Conservation (phyloP, 2,797 vertebrate species). For the Myiothlypis chrysogaster region DNA sequence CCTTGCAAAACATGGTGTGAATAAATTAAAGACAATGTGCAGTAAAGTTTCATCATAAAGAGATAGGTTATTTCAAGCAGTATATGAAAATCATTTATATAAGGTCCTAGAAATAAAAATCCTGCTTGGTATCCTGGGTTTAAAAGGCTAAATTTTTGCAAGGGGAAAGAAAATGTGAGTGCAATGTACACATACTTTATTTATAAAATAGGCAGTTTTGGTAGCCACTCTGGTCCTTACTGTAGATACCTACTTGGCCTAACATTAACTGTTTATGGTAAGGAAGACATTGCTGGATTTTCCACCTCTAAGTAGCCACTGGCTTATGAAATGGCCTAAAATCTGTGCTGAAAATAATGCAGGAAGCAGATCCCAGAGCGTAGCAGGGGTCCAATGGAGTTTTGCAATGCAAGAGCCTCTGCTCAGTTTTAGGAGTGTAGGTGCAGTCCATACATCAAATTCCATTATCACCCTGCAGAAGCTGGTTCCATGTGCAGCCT, state of each 20-base stretch:
- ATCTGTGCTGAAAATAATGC: background rate
- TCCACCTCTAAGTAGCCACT: background rate
- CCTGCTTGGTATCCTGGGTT: background rate
- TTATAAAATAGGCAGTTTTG: background rate
- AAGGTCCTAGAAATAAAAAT: background rate
- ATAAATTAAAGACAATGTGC: background rate
- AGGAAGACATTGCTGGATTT: background rate
- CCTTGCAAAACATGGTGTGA: background rate
- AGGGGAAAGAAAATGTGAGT: background rate
- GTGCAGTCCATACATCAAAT: background rate
- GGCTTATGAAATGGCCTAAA: background rate
- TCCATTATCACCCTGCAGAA: background rate
- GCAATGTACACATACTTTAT: background rate
- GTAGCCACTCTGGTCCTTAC: background rate
- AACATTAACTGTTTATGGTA: background rate
- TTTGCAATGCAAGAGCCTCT: background rate
- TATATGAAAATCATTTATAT: background rate
- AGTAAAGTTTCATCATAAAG: background rate
- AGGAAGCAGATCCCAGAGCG: background rate
- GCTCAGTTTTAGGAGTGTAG: background rate
- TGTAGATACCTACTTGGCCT: background rate
- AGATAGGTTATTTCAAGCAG: background rate
- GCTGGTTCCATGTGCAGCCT: background rate
- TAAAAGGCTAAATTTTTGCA: background rate
- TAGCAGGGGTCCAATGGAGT: background rate